These are phyloP conservation scores for Gymnocephalus cernua DNA, from an alignment of 2,113 vertebrate genomes.

Conservation along the genomic window DNA sequence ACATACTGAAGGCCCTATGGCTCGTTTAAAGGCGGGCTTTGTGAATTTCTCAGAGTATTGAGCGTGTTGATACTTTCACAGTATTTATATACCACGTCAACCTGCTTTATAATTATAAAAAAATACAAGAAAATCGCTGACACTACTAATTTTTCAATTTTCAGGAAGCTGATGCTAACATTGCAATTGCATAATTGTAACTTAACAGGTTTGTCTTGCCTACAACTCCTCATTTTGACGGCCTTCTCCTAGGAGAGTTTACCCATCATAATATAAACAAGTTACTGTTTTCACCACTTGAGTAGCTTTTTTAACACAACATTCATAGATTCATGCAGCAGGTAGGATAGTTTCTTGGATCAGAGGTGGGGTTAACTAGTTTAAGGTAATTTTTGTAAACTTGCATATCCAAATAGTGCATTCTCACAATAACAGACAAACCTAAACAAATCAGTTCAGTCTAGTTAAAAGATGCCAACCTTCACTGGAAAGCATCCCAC, in stretches of 20 bases:
- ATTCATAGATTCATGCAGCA: neutral
- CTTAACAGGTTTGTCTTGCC: constrained; percentile 4
- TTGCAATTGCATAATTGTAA: constrained; percentile 37
- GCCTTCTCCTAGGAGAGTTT: neutral
- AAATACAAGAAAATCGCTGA: constrained; percentile 39
- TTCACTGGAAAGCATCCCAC: neutral
- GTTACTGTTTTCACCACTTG: neutral
- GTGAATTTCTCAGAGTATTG: too few relatives aligned
- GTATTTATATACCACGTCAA: too few relatives aligned
- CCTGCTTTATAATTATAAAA: too few relatives aligned
- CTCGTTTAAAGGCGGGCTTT: too few relatives aligned
- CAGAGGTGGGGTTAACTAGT: neutral
- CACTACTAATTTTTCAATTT: constrained; percentile 42
- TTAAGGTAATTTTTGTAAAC: neutral
- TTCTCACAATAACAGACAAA: neutral
- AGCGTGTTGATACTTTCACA: too few relatives aligned
- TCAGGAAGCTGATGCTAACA: constrained; percentile 40
- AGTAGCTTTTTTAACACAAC: neutral
- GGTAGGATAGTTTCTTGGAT: neutral
- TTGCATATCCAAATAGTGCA: neutral
- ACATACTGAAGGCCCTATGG: too few relatives aligned
- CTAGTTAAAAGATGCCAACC: neutral
- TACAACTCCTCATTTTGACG: neutral
- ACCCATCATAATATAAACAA: neutral
- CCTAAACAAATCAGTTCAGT: neutral